Base-by-base conservation (phyloP, 2,888 invertebrate species). In the Lumbricus terrestris region DNA sequence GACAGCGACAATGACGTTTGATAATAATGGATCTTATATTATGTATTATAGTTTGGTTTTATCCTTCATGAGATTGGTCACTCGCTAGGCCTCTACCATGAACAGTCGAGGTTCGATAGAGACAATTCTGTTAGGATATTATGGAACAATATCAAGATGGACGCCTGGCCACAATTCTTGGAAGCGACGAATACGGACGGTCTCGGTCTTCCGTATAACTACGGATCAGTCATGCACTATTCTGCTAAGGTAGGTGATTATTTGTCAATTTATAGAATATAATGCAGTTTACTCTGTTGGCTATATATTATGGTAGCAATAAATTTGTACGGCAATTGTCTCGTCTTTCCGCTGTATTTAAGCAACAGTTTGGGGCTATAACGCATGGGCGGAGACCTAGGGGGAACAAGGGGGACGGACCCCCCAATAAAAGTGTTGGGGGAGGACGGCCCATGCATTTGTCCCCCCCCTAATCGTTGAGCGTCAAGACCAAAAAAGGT, bases 171-270 rank as follows among this genome's bases (percentile, higher is more conserved):
- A 35, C 91, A 91, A 40, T 91, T 90, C 88, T 35, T 29, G n/a
- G 37, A 37, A 15, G 16, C 13, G 13, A 40, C 29, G 16, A n/a
- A n/a, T n/a, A 91, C 89, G n/a, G 82, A 69, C 33, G 47, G 38
- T 34, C 69, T 42, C 29, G 91, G 88, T 6, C 88, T 90, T 34
- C 90, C 90, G n/a, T 91, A 91, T 34, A 91, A 91, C 90, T 88
- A 89, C 82, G 89, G 90, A 18, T 91, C 91, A 0, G 91, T 91
- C 23, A 91, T 91, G 91, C 91, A 91, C 42, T 91, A 91, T 88
- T 83, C 90, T 20, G 40, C 90, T 4, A 89, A 29, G 91, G 91
- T 91, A 88, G 15, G 34, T 47, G 23, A 47, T 23, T 18, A 47
- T n/a, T n/a, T n/a, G n/a, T 47, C 47, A 47, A 47, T 1, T 20